These are phyloP conservation scores for Heterotis niloticus DNA, from an alignment of 2,113 vertebrate genomes.

Conservation along the genomic window DNA sequence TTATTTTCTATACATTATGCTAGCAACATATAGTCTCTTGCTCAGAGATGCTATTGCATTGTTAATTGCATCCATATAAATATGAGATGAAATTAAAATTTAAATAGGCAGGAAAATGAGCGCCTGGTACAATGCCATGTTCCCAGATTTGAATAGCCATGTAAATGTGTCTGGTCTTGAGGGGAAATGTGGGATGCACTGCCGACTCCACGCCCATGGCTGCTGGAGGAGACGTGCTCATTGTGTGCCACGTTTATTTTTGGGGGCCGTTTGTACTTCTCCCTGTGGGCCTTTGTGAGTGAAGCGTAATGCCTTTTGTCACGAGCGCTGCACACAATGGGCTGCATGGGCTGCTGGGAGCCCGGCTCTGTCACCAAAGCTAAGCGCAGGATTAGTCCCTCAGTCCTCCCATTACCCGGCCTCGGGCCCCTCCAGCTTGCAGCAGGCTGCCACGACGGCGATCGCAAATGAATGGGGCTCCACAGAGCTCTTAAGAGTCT, in stretches of 20 bases:
- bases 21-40: neutral
- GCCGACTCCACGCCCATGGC: neutral
- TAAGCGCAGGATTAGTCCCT: conserved; percentile 47
- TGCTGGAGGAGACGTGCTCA: neutral
- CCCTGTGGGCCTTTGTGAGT: conserved; percentile 29
- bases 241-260: conserved; percentile 4
- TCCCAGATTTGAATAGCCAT: conserved; percentile 7
- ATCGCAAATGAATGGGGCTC: neutral
- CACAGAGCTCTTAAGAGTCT: neutral
- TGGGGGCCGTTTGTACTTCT: conserved; percentile 13
- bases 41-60: conserved; percentile 2
- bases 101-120: conserved; percentile 8
- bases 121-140: conserved; percentile 2
- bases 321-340: conserved; percentile 46
- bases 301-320: conserved; percentile 45
- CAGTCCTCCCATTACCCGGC: conserved; percentile 37
- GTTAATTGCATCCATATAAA: conserved; percentile 16
- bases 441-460: neutral
- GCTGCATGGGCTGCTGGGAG: conserved; percentile 39
- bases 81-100: conserved; percentile 21
- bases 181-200: neutral
- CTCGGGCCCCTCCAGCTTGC: conserved; percentile 41
- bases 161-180: conserved; percentile 17
- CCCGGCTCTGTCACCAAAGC: conserved; percentile 47
- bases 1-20: neutral